Percentiles rank a stretch among this genome's conserved stretches.
These are phyloP conservation scores for Agonopterix subpropinquella DNA, from an alignment of 2,888 invertebrate species.

Conservation along the genomic window DNA sequence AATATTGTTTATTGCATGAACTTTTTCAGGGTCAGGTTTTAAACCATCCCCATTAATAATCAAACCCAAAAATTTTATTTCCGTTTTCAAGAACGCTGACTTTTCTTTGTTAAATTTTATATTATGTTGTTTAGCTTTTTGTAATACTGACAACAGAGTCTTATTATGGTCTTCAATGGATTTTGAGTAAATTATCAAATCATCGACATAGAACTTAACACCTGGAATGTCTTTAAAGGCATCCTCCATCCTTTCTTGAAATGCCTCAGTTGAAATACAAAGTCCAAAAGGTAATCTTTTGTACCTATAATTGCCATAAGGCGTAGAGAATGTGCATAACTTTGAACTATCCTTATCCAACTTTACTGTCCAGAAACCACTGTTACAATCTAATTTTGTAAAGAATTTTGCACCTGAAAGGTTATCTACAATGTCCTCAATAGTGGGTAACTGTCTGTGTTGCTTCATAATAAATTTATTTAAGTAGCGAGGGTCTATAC, in stretches of 20 bases:
- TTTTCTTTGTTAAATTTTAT: too few relatives aligned
- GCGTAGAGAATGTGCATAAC: too few relatives aligned
- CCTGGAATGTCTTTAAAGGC: constrained; percentile 1
- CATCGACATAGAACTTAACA: neutral
- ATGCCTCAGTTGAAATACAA: constrained; percentile 1
- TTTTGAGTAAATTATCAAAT: neutral
- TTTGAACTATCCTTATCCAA: too few relatives aligned
- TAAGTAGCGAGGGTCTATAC: constrained; percentile 3
- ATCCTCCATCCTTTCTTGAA: constrained; percentile 1
- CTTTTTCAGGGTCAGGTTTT: neutral
- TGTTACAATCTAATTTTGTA: constrained; percentile 8
- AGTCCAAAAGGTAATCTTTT: constrained; percentile 2
- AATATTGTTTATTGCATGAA: neutral
- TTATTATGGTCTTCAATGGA: neutral
- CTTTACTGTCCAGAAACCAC: too few relatives aligned
- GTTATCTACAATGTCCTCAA: too few relatives aligned
- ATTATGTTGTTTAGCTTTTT: neutral
- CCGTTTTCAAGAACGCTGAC: neutral
- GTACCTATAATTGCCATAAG: too few relatives aligned
- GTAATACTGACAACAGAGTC: neutral
- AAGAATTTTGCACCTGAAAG: constrained; percentile 7
- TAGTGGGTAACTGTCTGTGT: constrained; percentile 6
- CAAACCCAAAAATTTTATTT: neutral
- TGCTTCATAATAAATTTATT: constrained; percentile 1
- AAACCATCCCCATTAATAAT: neutral